Conservation (phyloP, 2,113 vertebrate genomes). For the Otus sunia region DNA sequence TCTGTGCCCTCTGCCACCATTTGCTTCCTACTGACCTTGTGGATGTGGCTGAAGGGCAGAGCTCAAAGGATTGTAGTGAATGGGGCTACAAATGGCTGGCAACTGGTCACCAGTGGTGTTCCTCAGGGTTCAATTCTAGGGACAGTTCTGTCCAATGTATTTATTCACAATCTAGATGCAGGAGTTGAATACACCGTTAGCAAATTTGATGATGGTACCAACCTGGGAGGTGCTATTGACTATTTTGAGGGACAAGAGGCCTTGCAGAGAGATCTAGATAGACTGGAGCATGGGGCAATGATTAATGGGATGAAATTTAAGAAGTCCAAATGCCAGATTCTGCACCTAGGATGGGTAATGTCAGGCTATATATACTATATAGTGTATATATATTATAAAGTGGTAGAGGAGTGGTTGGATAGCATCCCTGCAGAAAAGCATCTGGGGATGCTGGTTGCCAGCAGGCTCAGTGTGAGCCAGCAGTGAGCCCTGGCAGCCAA, state of each 20-base stretch:
- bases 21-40: neutral
- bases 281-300: neutral
- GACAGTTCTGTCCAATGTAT: neutral
- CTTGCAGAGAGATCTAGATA: neutral
- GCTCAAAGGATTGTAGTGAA: neutral
- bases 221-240: neutral
- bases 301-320: neutral
- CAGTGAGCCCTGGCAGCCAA: neutral
- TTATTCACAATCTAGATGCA: neutral
- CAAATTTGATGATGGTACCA: neutral
- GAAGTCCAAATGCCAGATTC: neutral
- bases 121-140: neutral
- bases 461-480: neutral
- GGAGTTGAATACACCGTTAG: neutral
- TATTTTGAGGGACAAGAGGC: neutral
- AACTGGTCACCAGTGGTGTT: neutral
- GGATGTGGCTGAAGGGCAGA: neutral
- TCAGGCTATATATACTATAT: no score
- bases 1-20: neutral
- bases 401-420: neutral
- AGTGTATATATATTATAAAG: no score
- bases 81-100: neutral
- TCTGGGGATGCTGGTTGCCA: neutral
- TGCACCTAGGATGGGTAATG: neutral
- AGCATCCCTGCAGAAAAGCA: neutral